Conservation (phyloP, 2,113 vertebrate genomes). For the Okapia johnstoni region DNA sequence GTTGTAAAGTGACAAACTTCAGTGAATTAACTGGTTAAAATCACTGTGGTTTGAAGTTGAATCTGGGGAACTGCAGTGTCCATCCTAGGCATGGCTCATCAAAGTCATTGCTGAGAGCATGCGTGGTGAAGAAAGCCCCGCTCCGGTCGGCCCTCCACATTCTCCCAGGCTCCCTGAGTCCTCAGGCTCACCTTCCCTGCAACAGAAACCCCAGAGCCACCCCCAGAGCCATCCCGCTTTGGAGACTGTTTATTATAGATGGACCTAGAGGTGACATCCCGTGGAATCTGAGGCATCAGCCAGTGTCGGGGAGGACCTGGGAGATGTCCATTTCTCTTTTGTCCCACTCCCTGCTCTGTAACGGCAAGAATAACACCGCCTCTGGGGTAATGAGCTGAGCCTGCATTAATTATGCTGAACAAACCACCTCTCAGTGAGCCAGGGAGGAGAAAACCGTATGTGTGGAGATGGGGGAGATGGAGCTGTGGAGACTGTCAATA, state of each 20-base stretch:
- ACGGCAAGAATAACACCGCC: neutral
- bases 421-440: neutral
- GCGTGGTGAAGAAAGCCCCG: neutral
- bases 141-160: neutral
- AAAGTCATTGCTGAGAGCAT: neutral
- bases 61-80: neutral
- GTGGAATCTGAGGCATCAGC: neutral
- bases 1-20: neutral
- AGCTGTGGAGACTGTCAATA: rapidly evolving
- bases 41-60: neutral
- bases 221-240: neutral
- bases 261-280: neutral
- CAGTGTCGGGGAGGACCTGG: neutral
- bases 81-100: neutral
- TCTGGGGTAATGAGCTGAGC: neutral
- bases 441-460: neutral
- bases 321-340: neutral
- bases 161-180: neutral
- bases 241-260: neutral
- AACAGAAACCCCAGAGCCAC: neutral
- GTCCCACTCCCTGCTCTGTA: neutral
- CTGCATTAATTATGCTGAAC: neutral
- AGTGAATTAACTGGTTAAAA: neutral
- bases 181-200: neutral
- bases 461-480: too few species aligned